Percentiles rank a stretch among this genome's conserved stretches.
phyloP scores from a whole-genome alignment of 2,797 vertebrate genomes.

The Gymnoscopelus microlampas region DNA sequence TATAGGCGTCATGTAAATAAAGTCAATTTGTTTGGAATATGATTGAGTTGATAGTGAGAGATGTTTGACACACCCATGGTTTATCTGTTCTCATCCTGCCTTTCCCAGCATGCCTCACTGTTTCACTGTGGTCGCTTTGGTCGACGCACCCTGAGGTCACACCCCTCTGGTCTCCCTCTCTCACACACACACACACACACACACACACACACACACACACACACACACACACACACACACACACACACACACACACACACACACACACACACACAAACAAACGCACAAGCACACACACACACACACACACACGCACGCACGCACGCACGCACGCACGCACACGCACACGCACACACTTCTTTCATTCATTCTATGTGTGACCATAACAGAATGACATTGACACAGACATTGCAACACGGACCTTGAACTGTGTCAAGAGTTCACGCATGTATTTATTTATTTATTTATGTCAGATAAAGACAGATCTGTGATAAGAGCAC shows the following conservation, averaged over 20 bases:
- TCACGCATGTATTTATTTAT: too few relatives aligned
- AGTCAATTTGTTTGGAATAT: not conserved
- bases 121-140: not conserved
- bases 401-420: too few relatives aligned
- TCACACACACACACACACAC: not conserved
- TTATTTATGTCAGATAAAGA: too few relatives aligned
- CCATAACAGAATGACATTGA: too few relatives aligned
- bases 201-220: constrained; percentile 18
- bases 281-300: not conserved
- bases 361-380: not conserved
- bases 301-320: not conserved
- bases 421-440: too few relatives aligned
- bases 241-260: not conserved
- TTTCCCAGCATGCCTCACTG: not conserved
- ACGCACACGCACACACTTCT: not conserved
- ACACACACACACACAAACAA: not conserved
- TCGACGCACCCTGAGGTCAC: not conserved
- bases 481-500: too few relatives aligned
- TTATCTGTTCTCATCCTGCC: not conserved
- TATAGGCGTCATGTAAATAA: too few relatives aligned
- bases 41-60: not conserved
- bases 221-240: not conserved
- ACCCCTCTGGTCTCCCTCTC: not conserved
- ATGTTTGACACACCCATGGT: not conserved
- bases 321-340: not conserved